Evolutionary conservation across 2,888 invertebrate species (phyloP), one percentile per base, ranked within the genome.

Genomic region (Liodrosophila aerea): DNA sequence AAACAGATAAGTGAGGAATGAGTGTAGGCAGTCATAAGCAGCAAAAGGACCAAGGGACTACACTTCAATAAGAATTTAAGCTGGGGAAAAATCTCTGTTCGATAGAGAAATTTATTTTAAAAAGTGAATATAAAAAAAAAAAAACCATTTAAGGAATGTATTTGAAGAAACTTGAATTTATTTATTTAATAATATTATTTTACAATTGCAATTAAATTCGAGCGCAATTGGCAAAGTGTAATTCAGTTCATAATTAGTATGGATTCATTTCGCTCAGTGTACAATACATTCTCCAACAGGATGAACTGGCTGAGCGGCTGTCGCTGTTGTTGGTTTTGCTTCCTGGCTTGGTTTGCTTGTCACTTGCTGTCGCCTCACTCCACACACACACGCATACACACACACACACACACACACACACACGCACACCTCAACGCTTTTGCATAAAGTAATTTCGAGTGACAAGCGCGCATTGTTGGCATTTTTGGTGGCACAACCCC

Each of bases 361-460:
- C 70, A 71, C 53, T 62, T 71, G 67, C 57, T 63, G 60, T 34
- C 60, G 15, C 22, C 49, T 16, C 22, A 22, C 22, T 22, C 5
- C 49, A 37, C 13, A 15, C 16, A n/a, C 36, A 36, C 29, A 40
- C 15, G 22, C 30, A 49, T 11, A 33, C 29, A 16, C 27, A 44
- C 39, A 30, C 34, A 36, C 15, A 37, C 36, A 30, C 30, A 31
- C 13, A 15, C 12, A 44, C 29, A 41, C 40, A 18, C 2, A 4
- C 2, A 33, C 31, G 27, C 39, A 36, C 41, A 53, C 52, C 61
- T 72, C 59, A 41, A 18, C 47, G 58, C 66, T 69, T 22, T 73
- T 68, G 66, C 75, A 69, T 70, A 75, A 75, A 75, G 76, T 73
- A 75, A 75, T 75, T 75, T 73, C 66, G 63, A 63, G 73, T 73